A percentile compares a stretch with the other conserved stretches of the same genome.
Conservation (phyloP, 2,888 invertebrate species). For the Invenusta paracnida region DNA sequence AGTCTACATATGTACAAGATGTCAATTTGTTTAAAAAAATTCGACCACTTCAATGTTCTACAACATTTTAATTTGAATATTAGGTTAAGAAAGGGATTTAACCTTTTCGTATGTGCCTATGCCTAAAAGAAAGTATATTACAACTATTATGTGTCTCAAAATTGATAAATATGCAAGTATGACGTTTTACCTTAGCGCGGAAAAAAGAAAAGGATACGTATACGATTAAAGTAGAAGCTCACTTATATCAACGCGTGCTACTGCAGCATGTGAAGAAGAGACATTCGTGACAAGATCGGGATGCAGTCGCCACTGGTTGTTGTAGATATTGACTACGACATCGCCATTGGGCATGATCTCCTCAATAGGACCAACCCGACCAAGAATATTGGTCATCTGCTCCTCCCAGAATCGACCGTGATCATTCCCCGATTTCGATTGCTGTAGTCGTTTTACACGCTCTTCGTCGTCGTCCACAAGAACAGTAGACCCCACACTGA, state of each 20-base stretch:
- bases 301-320: background rate
- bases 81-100: too few relatives aligned
- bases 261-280: background rate
- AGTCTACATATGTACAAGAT: too few relatives aligned
- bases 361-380: background rate
- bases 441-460: background rate
- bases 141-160: background rate
- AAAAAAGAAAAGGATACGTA: too few relatives aligned
- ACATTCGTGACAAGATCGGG: background rate
- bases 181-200: too few relatives aligned
- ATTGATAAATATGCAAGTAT: too few relatives aligned
- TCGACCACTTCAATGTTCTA: too few relatives aligned
- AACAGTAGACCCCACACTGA: background rate
- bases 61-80: too few relatives aligned
- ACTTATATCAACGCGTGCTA: background rate
- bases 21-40: too few relatives aligned
- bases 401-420: background rate
- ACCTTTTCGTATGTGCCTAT: too few relatives aligned
- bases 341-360: background rate
- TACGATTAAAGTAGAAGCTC: too few relatives aligned
- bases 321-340: background rate
- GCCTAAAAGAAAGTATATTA: too few relatives aligned
- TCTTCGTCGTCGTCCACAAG: background rate
- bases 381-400: background rate
- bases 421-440: too few relatives aligned